Conservation (phyloP, 2,797 vertebrate species). For the Petrocephalus sullivani region DNA sequence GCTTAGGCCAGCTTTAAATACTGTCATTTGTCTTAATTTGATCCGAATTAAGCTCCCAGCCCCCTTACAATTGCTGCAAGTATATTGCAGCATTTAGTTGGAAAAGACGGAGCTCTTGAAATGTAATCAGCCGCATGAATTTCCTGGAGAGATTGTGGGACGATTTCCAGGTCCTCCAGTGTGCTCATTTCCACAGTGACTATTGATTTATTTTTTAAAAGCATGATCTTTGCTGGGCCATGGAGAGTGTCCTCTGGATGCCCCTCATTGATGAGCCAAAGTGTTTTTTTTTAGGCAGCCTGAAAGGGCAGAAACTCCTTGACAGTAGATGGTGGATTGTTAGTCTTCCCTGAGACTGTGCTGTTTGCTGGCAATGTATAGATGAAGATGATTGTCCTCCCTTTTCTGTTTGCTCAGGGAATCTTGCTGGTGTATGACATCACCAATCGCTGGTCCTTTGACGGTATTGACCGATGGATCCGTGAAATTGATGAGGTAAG, state of each 20-base stretch:
- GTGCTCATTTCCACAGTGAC: background rate
- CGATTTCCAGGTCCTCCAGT: background rate
- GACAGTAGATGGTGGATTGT: background rate
- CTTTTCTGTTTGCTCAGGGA: slow-evolving; percentile 62
- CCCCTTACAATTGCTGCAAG: background rate
- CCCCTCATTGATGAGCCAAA: background rate
- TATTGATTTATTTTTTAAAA: background rate
- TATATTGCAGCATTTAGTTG: background rate
- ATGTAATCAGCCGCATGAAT: background rate
- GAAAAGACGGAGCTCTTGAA: slow-evolving; percentile 1
- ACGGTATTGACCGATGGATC: slow-evolving; percentile 97
- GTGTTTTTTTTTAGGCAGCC: background rate
- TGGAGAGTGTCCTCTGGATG: background rate
- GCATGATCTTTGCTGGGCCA: background rate
- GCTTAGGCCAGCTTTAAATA: slow-evolving; percentile 1
- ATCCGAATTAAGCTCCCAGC: background rate
- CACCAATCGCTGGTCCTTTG: slow-evolving; percentile 97
- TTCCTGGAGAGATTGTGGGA: background rate
- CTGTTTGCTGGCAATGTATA: background rate
- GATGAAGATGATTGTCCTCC: slow-evolving; percentile 3
- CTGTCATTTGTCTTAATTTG: background rate
- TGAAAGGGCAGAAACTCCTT: background rate
- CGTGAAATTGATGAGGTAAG: slow-evolving; percentile 95
- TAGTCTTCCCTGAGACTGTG: background rate
- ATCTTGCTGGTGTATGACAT: slow-evolving; percentile 97